Conservation (phyloP, 2,888 invertebrate genomes). For the Adela reaumurella region DNA sequence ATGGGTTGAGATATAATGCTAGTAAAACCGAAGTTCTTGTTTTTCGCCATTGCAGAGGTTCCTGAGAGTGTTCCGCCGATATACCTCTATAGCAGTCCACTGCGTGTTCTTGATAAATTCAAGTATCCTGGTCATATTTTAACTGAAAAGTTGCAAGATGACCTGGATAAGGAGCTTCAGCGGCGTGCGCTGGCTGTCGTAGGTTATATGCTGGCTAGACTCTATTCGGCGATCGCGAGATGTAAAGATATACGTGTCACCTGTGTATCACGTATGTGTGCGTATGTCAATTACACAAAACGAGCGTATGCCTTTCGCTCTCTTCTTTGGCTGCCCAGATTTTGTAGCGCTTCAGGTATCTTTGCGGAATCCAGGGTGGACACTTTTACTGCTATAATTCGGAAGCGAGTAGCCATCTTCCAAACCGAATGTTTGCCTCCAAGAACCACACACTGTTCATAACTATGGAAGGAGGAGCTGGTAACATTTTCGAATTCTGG, state of each 20-base stretch:
- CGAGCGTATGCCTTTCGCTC: conserved; percentile 1
- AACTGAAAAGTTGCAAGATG: not conserved
- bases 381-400: conserved; percentile 1
- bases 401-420: not conserved
- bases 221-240: not conserved
- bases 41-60: not conserved
- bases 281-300: conserved; percentile 3
- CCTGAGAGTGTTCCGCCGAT: not conserved
- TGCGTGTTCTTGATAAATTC: not conserved
- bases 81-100: not conserved
- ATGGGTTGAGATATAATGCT: not conserved
- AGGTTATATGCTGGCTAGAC: conserved; percentile 2
- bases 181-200: not conserved
- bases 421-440: too few relatives aligned
- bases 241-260: conserved; percentile 1
- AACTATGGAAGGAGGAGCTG: too few relatives aligned
- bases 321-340: conserved; percentile 1
- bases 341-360: too few relatives aligned
- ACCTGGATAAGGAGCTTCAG: not conserved
- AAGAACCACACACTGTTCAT: too few relatives aligned
- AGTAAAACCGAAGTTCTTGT: not conserved
- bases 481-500: too few relatives aligned
- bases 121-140: conserved; percentile 1
- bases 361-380: conserved; percentile 2
- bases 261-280: too few relatives aligned